A percentile compares a stretch with the other conserved stretches of the same genome.
phyloP scores from a whole-genome alignment of 2,113 vertebrate species.

The Odontophorus gujanensis region DNA sequence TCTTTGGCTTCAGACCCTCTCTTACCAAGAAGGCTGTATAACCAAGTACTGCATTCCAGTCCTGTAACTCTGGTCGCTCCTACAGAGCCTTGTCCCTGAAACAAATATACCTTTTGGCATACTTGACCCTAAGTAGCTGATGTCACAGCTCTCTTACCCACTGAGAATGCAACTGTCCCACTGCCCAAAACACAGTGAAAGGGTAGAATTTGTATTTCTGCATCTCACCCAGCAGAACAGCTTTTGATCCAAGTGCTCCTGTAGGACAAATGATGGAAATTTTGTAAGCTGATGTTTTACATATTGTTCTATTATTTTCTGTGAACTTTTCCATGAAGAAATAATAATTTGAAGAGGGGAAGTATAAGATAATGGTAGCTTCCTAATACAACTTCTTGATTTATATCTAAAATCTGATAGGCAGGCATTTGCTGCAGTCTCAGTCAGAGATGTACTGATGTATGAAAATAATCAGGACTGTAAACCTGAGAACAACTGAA shows the following conservation, averaged over 20 bases:
- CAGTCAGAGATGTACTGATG: not conserved
- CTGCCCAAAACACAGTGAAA: not conserved
- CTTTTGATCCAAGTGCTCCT: not conserved
- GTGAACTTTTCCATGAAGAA: not conserved
- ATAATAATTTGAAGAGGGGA: not conserved
- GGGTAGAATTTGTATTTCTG: not conserved
- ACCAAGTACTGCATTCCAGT: not conserved
- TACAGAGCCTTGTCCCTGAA: not conserved
- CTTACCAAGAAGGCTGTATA: not conserved
- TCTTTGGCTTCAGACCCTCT: not conserved
- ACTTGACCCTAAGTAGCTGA: not conserved
- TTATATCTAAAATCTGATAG: not conserved
- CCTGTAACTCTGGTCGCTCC: not conserved
- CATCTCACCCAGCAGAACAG: not conserved
- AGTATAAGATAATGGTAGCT: not conserved
- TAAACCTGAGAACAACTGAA: not conserved
- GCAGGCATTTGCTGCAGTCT: not conserved
- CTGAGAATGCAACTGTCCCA: not conserved
- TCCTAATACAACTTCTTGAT: not conserved
- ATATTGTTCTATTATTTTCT: not conserved
- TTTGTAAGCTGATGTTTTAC: not conserved
- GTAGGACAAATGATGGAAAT: not conserved
- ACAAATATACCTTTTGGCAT: not conserved
- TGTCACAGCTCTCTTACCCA: not conserved
- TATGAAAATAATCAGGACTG: not conserved